A percentile compares a stretch with the other conserved stretches of the same genome.
Evolutionary conservation across 2,888 invertebrate genomes (phyloP).

Genomic region (Syrista parreyssii): DNA sequence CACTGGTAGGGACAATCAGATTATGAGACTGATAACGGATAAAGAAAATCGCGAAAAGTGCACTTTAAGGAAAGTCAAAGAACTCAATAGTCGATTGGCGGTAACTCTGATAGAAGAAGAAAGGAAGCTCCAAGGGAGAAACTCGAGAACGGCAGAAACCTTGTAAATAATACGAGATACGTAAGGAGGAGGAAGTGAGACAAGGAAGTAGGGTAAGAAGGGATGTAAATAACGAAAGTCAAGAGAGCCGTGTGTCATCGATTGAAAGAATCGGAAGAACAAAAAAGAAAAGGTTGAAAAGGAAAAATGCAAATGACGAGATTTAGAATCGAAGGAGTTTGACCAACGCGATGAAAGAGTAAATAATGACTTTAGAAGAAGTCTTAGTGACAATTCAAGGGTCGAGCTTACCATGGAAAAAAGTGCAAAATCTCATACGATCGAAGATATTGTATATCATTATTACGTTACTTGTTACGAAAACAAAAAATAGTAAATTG

Average conservation of each 20-base stretch:
- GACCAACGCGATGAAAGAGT: not conserved
- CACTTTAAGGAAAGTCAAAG: conserved; percentile 10
- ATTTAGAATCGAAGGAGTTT: conserved; percentile 18
- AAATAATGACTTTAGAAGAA: not conserved
- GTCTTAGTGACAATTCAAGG: no score
- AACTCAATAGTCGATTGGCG: conserved; percentile 10
- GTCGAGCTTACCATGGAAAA: not conserved
- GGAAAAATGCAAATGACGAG: not conserved
- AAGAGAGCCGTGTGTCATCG: not conserved
- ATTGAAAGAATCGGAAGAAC: not conserved
- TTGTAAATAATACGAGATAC: not conserved
- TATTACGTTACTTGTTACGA: not conserved
- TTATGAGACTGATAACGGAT: conserved; percentile 26
- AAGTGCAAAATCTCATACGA: not conserved
- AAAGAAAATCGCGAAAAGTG: conserved; percentile 12
- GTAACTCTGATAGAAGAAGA: not conserved
- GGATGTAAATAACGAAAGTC: not conserved
- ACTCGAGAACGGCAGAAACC: not conserved
- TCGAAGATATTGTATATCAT: not conserved
- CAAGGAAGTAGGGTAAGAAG: not conserved
- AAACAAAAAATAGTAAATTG: not conserved
- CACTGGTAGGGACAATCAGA: conserved; percentile 27
- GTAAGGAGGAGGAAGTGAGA: not conserved
- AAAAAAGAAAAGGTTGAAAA: not conserved
- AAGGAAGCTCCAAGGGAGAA: not conserved